Conservation (phyloP, 2,888 invertebrate species). For the Netelia virgata region DNA sequence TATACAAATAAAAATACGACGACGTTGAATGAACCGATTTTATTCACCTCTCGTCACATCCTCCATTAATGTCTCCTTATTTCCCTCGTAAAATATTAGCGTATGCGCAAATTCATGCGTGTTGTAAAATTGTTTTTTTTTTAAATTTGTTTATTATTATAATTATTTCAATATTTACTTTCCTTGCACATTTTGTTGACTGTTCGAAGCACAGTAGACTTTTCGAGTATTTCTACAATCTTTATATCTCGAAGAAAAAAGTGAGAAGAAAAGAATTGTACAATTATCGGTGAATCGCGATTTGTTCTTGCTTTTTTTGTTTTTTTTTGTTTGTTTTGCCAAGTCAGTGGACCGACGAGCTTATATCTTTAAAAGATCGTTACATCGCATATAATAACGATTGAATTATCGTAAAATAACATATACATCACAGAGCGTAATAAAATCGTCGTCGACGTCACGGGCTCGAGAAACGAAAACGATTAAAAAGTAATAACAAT, state of each 20-base stretch:
- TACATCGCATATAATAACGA: slow-evolving; percentile 44
- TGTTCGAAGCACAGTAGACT: too few species aligned
- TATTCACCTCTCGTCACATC: slow-evolving; percentile 1
- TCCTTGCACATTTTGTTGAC: slow-evolving; percentile 32
- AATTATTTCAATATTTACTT: slow-evolving; percentile 28
- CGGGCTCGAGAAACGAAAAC: neutral
- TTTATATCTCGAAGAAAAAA: slow-evolving; percentile 25
- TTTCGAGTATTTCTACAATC: slow-evolving; percentile 6
- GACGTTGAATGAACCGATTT: slow-evolving; percentile 45
- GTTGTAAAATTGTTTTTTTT: neutral
- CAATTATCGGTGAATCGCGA: slow-evolving; percentile 22
- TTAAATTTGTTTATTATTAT: neutral
- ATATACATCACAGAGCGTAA: slow-evolving; percentile 67
- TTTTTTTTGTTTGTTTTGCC: neutral
- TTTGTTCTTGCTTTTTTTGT: neutral
- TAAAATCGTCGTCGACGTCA: slow-evolving; percentile 36
- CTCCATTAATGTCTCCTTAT: slow-evolving; percentile 16
- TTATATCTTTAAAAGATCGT: slow-evolving; percentile 31
- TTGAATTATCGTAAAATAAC: slow-evolving; percentile 61
- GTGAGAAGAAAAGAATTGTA: slow-evolving; percentile 51
- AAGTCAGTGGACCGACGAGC: slow-evolving; percentile 33
- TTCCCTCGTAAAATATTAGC: slow-evolving; percentile 1
- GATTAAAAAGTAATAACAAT: slow-evolving; percentile 7
- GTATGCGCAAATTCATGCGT: slow-evolving; percentile 10
- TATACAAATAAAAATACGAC: slow-evolving; percentile 38